phyloP scores from a whole-genome alignment of 2,113 vertebrate genomes.

The Agapornis roseicollis region DNA sequence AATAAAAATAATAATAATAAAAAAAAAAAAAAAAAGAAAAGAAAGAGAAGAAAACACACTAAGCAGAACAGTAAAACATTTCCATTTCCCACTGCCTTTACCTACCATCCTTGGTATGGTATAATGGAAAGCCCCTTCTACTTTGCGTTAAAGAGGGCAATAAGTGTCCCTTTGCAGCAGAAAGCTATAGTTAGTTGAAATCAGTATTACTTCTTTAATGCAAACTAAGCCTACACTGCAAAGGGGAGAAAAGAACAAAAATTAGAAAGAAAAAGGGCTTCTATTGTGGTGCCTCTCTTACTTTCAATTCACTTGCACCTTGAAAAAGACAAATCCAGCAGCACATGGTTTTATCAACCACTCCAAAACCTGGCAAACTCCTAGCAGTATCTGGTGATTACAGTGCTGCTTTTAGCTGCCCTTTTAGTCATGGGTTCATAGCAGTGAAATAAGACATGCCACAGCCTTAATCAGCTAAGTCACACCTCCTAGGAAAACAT shows the following conservation, averaged over 20 bases:
- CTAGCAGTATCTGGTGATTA: neutral
- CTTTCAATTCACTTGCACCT: neutral
- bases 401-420: slow-evolving; percentile 56
- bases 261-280: neutral
- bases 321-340: neutral
- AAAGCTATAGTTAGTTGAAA: neutral
- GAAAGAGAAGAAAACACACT: neutral
- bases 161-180: neutral
- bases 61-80: neutral
- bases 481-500: slow-evolving; percentile 16
- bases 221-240: neutral
- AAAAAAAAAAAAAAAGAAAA: neutral
- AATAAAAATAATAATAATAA: accelerated
- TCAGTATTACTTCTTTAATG: neutral
- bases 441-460: slow-evolving; percentile 1
- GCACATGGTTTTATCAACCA: slow-evolving; percentile 25
- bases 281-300: neutral
- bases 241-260: neutral
- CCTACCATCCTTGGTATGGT: neutral
- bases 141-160: neutral
- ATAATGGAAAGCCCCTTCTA: neutral
- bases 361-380: slow-evolving; percentile 50
- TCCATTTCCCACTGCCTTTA: neutral
- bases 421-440: slow-evolving; percentile 35
- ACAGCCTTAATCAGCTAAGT: slow-evolving; percentile 15